Evolutionary conservation across 2,113 vertebrate genomes (phyloP), one percentile per base, ranked within the genome.

Genomic region (Microtus montanus): DNA sequence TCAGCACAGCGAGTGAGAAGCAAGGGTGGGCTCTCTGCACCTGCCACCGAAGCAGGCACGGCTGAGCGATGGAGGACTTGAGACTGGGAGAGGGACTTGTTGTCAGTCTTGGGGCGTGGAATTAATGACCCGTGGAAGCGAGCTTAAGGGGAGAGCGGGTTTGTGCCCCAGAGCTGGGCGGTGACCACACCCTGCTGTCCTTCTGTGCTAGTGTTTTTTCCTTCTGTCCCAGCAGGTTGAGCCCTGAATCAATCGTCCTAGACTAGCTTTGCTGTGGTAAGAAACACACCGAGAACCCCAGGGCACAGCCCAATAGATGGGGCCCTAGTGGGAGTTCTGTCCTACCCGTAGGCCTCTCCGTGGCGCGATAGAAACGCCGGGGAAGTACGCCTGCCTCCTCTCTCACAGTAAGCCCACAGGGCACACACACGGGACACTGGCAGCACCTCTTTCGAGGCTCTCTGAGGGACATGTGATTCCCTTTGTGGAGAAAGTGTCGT

Each of bases 41-140:
- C 70, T 44, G 68, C 83, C 78, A 83, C 35, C 64, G 63, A 74
- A 33, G 63, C 44, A 54, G 5, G 30, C 33, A 2, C 2, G 0
- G 7, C 17, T 68, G 73, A 49, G 22, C 71, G 94, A 1, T 74
- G 33, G 30, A 38, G 22, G 41, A 30, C 68, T 85, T 74, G 93
- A 89, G 91, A 90, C 35, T 61, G 41, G 10, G 68, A 91, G 87
- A 96, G 89, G 79, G 5, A 33, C 83, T 91, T 88, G 58, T 93
- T 0, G 19, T 87, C 47, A 86, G 0, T 91, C 91, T 49, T 84
- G 30, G 52, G 90, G 38, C 19, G 2, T 85, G 92, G 95, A 96
- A 93, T 88, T 83, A 52, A 15, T 41, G 90, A 77, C 38, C 41
- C 19, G 6, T 85, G 66, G 89, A 85, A 66, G 28, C 61, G 58